Evolutionary conservation across 2,888 invertebrate species (phyloP).

Genomic region (Lepetodrilus schrolli): DNA sequence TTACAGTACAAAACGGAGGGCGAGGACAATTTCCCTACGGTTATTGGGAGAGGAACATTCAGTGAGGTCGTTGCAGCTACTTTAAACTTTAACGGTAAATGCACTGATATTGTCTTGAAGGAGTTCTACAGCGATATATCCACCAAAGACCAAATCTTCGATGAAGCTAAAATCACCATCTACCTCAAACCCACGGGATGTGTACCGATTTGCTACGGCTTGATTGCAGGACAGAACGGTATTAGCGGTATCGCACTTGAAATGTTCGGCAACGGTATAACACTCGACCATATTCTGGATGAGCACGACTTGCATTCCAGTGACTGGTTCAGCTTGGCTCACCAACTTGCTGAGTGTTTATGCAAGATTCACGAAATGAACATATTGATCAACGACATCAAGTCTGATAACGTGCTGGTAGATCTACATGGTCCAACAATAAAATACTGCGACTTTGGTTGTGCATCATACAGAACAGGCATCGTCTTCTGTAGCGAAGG

Average conservation of each 20-base stretch:
- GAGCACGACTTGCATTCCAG: neutral
- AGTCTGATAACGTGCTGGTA: conserved; percentile 20
- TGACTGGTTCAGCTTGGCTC: neutral
- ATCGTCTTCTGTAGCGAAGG: neutral
- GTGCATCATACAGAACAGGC: neutral
- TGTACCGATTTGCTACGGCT: conserved; percentile 4
- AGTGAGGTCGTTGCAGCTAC: neutral
- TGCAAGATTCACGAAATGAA: conserved; percentile 14
- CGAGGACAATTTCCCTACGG: neutral
- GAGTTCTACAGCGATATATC: neutral
- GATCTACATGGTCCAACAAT: neutral
- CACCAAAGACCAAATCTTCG: neutral
- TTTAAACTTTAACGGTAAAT: neutral
- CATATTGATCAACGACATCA: conserved; percentile 21
- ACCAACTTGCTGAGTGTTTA: neutral
- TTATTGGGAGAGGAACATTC: neutral
- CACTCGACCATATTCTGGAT: neutral
- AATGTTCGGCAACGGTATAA: neutral
- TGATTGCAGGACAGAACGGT: neutral
- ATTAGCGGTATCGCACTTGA: neutral
- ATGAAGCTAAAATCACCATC: neutral
- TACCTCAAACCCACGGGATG: neutral
- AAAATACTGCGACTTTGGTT: conserved; percentile 1
- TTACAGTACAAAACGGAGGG: neutral
- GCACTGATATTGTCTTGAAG: neutral